phyloP scores from a whole-genome alignment of 1,140 invertebrate species.

The Babylonia areolata region DNA sequence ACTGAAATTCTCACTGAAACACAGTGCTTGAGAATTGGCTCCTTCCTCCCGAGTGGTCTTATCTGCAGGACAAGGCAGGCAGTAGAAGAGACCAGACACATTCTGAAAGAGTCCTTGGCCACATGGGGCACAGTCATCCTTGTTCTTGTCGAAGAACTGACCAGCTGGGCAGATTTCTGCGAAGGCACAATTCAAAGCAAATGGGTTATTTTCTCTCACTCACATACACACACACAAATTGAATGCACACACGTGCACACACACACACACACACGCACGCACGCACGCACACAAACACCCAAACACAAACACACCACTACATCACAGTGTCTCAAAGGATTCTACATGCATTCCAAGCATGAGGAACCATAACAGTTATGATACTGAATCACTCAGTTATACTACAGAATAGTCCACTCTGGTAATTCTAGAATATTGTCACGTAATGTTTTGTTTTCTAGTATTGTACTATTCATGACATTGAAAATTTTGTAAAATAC shows the following conservation, averaged over 20 bases:
- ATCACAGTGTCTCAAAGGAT: conserved; percentile 46
- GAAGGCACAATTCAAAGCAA: background rate
- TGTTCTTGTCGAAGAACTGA: conserved; percentile 87
- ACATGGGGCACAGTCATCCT: conserved; percentile 89
- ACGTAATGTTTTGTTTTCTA: no score
- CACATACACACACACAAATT: background rate
- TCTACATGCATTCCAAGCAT: no score
- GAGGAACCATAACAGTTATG: no score
- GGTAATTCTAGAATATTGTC: no score
- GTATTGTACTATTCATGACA: no score
- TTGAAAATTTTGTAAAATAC: no score
- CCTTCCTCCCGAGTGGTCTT: conserved; percentile 56
- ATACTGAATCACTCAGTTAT: no score
- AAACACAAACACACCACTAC: background rate
- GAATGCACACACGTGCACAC: background rate
- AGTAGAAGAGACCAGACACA: conserved; percentile 77
- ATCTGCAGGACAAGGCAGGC: conserved; percentile 61
- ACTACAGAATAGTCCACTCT: no score
- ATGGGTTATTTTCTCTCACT: no score
- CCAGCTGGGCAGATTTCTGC: conserved; percentile 78
- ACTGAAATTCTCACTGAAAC: conserved; percentile 41
- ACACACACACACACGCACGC: background rate
- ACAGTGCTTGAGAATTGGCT: conserved; percentile 37
- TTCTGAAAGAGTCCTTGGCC: conserved; percentile 95
- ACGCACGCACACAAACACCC: background rate